Evolutionary conservation across 2,888 invertebrate genomes (phyloP).

Genomic region (Xanthostigma xanthostigma): DNA sequence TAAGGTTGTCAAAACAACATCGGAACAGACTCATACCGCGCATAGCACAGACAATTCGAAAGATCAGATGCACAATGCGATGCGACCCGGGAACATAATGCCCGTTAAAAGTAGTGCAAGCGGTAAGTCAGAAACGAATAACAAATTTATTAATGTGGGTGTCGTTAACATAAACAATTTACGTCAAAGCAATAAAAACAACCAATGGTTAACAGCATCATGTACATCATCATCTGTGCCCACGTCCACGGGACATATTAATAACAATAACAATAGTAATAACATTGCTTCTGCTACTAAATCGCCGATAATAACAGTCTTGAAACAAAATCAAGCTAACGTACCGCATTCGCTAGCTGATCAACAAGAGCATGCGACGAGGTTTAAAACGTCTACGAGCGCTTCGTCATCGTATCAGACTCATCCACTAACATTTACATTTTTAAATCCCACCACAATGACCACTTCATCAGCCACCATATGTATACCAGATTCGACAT

Average conservation of each 20-base stretch:
- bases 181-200: background rate
- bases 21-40: constrained; percentile 1
- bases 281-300: constrained; percentile 11
- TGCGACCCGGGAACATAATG: no score
- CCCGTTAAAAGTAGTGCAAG: no score
- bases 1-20: constrained; percentile 27
- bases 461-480: constrained; percentile 10
- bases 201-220: background rate
- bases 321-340: constrained; percentile 20
- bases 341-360: constrained; percentile 1
- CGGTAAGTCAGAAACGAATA: background rate
- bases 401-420: constrained; percentile 12
- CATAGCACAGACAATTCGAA: background rate
- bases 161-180: background rate
- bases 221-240: background rate
- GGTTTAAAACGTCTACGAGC: background rate
- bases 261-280: background rate
- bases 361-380: constrained; percentile 4
- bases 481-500: constrained; percentile 6
- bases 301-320: constrained; percentile 19
- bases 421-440: constrained; percentile 29
- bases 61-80: background rate
- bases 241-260: no score
- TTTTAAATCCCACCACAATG: constrained; percentile 19
- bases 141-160: background rate